Conservation (phyloP, 2,797 vertebrate species). For the Gouania willdenowi region DNA sequence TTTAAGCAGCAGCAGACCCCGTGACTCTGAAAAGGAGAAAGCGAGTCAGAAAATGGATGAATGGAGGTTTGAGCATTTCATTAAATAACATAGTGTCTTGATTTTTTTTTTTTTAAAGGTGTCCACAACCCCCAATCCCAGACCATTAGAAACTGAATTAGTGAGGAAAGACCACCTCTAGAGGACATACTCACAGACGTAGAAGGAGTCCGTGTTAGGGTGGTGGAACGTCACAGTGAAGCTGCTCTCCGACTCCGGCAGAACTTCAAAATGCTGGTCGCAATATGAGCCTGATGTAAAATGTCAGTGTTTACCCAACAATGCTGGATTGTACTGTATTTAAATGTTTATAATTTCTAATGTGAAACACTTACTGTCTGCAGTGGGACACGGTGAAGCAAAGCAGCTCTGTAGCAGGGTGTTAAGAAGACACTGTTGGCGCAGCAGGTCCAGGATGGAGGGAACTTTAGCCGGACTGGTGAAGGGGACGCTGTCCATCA, state of each 20-base stretch:
- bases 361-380: constrained; percentile 44
- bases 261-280: constrained; percentile 78
- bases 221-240: constrained; percentile 79
- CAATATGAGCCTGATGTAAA: constrained; percentile 45
- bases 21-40: too few species aligned
- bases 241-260: constrained; percentile 71
- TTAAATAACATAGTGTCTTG: too few species aligned
- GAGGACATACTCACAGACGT: constrained; percentile 80
- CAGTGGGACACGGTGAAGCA: constrained; percentile 6
- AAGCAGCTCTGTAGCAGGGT: constrained; percentile 79
- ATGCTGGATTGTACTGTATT: too few species aligned
- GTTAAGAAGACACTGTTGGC: constrained; percentile 78
- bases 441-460: constrained; percentile 73
- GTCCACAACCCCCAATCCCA: too few species aligned
- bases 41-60: too few species aligned
- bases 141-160: too few species aligned
- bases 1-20: too few species aligned
- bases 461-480: constrained; percentile 77
- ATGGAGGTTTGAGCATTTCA: too few species aligned
- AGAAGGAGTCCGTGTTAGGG: constrained; percentile 63
- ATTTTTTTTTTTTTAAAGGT: too few species aligned
- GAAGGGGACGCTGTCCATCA: constrained; percentile 77
- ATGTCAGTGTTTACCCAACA: neutral
- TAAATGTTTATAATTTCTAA: too few species aligned
- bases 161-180: too few species aligned